Evolutionary conservation across 2,113 vertebrate species (phyloP), one percentile per base, ranked within the genome.

Genomic region (Litocranius walleri): DNA sequence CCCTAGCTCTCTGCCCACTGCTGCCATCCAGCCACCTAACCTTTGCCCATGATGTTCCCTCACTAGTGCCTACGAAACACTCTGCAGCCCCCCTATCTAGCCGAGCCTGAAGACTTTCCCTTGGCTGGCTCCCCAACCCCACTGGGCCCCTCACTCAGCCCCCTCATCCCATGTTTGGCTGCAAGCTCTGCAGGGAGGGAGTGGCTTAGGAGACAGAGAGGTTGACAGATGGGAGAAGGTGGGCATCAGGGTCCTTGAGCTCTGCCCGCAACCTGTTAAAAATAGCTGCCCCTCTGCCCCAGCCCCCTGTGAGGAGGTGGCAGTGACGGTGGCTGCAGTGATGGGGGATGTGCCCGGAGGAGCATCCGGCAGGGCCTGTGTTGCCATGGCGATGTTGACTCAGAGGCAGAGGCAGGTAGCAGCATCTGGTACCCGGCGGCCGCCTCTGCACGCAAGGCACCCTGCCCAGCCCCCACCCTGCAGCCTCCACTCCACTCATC

Each of bases 331-430:
- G 92, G 92, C 82, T 84, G 71, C 33, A 17, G 43, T 71, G 96
- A 92, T 6, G 30, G 29, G 54, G 40, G 82, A 77, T 88, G 97
- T 90, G 89, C 93, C 95, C 0, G 0, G 14, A 43, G 87, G 57
- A 93, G 88, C 92, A 93, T 97, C 98, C 84, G 7, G 94, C 62
- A 87, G 78, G 56, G 96, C 90, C 88, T 6, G 0, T 0, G 90
- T 97, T 96, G 88, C 88, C 94, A 88, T 97, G 96, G 95, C 1
- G 13, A 98, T 50, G 29, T 52, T 98, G 98, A 98, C 92, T 98
- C 97, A 97, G 93, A 71, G 12, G 82, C 96, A 93, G 82, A 96
- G 88, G 82, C 95, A 96, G 92, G 91, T 95, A 96, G 90, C 16
- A 0, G 90, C 90, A 82, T 90, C 87, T 90, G 94, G 97, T 91